Base-by-base conservation (phyloP, 2,113 vertebrate genomes). In the Todiramphus saurophagus region DNA sequence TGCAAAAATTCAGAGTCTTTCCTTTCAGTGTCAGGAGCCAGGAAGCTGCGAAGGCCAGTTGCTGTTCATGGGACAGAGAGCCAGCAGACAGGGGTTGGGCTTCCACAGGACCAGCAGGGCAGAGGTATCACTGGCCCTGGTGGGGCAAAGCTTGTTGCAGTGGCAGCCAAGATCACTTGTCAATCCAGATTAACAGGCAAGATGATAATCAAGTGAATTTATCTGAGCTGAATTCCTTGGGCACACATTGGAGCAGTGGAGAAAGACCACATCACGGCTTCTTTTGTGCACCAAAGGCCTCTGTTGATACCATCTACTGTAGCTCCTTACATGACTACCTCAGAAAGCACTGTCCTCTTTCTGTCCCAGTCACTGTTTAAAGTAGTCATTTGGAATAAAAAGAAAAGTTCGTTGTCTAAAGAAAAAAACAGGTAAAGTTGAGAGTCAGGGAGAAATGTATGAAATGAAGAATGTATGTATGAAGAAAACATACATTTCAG, bases 21-120 rank as follows among this genome's bases (percentile, higher is more conserved):
- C 9, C 27, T 27, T 2, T 62, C 43, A 41, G 10, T 2, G 1
- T 28, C 12, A 20, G 35, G 27, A 77, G 15, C 17, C 50, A 60
- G 9, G 28, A 20, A n/a, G 11, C 17, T 83, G 31, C 2, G 7
- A 60, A 53, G 18, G 3, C 14, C 46, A 21, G 15, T n/a, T 87
- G 33, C 5, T 55, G 13, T 23, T 25, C 5, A 7, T 7, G 4
- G 11, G 7, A 59, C 3, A 5, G 13, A 31, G 9, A 70, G 4
- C 1, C 2, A 4, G 3, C 2, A 72, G 23, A 6, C 0, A 0
- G 44, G 31, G 7, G 15, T 10, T 82, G 20, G 59, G 21, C 9
- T 76, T 37, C 25, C 16, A 30, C 17, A 64, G 64, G 16, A 8
- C 39, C 1, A 1, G 5, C 7, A 77, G 35, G 13, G 13, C 24